Conservation (phyloP, 2,888 invertebrate species). For the Octodonta nipae region DNA sequence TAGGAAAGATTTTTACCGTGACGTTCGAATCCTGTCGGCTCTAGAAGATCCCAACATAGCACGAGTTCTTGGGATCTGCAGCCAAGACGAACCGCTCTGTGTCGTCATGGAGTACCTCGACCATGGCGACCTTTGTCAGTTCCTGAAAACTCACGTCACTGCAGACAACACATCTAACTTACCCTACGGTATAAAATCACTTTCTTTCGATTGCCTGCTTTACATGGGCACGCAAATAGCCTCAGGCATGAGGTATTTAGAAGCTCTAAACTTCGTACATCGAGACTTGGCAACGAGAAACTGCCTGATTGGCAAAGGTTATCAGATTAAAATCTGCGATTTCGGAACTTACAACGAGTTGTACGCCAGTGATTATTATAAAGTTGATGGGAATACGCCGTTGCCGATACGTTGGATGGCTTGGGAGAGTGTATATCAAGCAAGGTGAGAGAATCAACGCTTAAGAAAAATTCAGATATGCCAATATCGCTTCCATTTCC, state of each 20-base stretch:
- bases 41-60: constrained; percentile 66
- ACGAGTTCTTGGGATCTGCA: constrained; percentile 62
- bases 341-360: constrained; percentile 74
- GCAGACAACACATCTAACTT: constrained; percentile 47
- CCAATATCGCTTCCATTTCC: too few relatives aligned
- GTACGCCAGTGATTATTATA: constrained; percentile 69
- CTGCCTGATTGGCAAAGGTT: constrained; percentile 70
- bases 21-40: constrained; percentile 75
- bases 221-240: constrained; percentile 77
- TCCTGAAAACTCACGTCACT: constrained; percentile 55
- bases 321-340: constrained; percentile 71
- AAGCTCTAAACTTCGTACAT: constrained; percentile 80
- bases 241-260: constrained; percentile 79
- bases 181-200: constrained; percentile 46
- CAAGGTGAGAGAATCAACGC: too few relatives aligned
- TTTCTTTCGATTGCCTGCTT: constrained; percentile 61
- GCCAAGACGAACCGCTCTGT: constrained; percentile 60
- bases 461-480: too few relatives aligned
- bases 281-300: constrained; percentile 80
- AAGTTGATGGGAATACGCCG: constrained; percentile 61
- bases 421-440: constrained; percentile 16
- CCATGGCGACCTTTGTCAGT: constrained; percentile 71
- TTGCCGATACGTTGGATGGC: constrained; percentile 48
- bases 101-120: constrained; percentile 75
- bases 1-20: constrained; percentile 74